These are phyloP conservation scores for Drosophila birchii DNA, from an alignment of 2,888 invertebrate genomes.

Conservation along the genomic window DNA sequence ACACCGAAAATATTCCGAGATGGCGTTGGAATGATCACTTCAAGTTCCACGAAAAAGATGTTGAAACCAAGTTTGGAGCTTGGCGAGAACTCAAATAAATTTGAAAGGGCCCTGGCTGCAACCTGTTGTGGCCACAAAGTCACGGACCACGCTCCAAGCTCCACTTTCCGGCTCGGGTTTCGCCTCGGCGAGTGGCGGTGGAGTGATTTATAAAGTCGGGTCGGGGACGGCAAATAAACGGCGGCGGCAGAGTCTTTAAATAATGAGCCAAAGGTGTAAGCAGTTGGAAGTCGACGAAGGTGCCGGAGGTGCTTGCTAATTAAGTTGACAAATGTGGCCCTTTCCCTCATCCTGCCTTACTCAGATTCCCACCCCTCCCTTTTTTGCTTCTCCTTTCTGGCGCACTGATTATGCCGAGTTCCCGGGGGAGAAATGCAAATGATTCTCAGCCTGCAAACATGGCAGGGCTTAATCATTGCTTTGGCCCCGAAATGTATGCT, in stretches of 20 bases:
- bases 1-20: background rate
- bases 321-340: constrained; percentile 71
- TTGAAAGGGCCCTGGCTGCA: constrained; percentile 1
- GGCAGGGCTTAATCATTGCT: constrained; percentile 19
- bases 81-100: constrained; percentile 3
- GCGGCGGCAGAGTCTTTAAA: constrained; percentile 42
- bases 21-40: constrained; percentile 29
- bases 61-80: background rate
- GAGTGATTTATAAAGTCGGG: constrained; percentile 53
- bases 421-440: constrained; percentile 41
- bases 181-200: constrained; percentile 26
- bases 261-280: constrained; percentile 75
- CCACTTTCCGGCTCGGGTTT: constrained; percentile 2
- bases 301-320: constrained; percentile 54
- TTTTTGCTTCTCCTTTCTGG: background rate
- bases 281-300: constrained; percentile 50
- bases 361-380: too few species aligned
- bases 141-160: background rate
- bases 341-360: constrained; percentile 7
- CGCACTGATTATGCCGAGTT: constrained; percentile 42
- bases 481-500: constrained; percentile 25
- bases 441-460: constrained; percentile 31
- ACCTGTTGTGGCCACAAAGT: constrained; percentile 27
- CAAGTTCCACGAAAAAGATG: background rate
- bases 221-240: constrained; percentile 27